Base-by-base conservation (phyloP, 2,113 vertebrate species). In the Mohoua ochrocephala region DNA sequence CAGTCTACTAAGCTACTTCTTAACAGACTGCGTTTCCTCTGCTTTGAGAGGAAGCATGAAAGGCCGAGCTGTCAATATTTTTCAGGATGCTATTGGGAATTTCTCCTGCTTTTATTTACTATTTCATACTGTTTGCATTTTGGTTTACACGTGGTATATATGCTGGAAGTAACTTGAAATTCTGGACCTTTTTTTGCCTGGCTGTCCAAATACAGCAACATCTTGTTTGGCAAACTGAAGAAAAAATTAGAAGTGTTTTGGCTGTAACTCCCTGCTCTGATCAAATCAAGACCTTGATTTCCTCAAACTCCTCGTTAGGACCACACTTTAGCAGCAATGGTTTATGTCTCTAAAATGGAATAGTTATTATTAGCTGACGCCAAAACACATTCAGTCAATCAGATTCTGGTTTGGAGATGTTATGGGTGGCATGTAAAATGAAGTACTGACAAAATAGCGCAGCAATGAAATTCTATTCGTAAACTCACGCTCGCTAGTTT, bases 391-490 rank as follows among this genome's bases (percentile, higher is more conserved):
- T 94, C 89, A 85, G 75, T 94, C 31, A 69, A 74, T 54, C 59
- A 86, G 56, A 39, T 70, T 91, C 76, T 93, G 71, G 5, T 89
- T 81, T 84, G 80, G 54, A 76, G 79, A 47, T 91, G 68, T 59
- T 70, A 84, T 54, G 76, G 35, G 63, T 78, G 76, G 42, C 42
- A 77, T 63, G 30, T 91, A 91, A 89, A 93, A 91, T 77, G 52
- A 89, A 95, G 76, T 89, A 90, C 68, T 73, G 75, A 76, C 75
- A 85, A 90, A 93, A 77, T 44, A 95, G 47, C 45, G 63, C 44
- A 47, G 76, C 60, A 81, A 44, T 67, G 54, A 63, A 89, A 78
- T 86, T 86, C 68, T 87, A 28, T 87, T 95, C 71, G 76, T 84
- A 63, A 90, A 79, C 37, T 44, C 49, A 52, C 15, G 31, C 42